A percentile compares a stretch with the other conserved stretches of the same genome.
Evolutionary conservation across 2,113 vertebrate species (phyloP).

Genomic region (Cynopterus brachyotis): DNA sequence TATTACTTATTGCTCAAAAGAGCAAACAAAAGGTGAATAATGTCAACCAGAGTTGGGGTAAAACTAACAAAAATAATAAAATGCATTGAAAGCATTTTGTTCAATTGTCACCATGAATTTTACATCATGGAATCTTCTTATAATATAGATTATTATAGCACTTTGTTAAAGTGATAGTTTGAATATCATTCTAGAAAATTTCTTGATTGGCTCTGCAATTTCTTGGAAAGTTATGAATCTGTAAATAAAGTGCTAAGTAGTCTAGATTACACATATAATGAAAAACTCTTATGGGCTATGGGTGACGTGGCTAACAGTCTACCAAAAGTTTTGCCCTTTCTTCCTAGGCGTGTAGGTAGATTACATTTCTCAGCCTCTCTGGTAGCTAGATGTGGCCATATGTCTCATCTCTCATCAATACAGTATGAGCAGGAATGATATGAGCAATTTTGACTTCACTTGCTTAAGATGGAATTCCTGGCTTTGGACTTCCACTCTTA

Average conservation of each 20-base stretch:
- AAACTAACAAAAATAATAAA: conserved; percentile 37
- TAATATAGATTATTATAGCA: not conserved
- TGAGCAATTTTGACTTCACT: not conserved
- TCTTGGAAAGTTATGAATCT: not conserved
- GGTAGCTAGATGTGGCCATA: not conserved
- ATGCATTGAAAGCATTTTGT: not conserved
- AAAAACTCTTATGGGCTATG: not conserved
- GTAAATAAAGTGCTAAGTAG: not conserved
- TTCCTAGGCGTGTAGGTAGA: not conserved
- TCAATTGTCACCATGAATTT: not conserved
- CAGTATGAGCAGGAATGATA: not conserved
- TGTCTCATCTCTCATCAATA: not conserved
- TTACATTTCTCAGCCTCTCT: not conserved
- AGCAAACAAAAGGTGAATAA: conserved; percentile 28
- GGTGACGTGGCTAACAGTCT: not conserved
- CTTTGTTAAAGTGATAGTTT: conserved; percentile 4
- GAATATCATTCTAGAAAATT: not conserved
- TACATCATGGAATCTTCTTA: not conserved
- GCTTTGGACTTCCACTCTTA: not conserved
- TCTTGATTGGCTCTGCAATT: not conserved
- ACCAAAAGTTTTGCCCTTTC: not conserved
- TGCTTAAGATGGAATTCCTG: not conserved
- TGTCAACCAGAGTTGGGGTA: not conserved
- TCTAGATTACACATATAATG: not conserved
- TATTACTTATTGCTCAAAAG: not conserved